Percentiles rank a stretch among this genome's conserved stretches.
Evolutionary conservation across 2,797 vertebrate genomes (phyloP).

Genomic region (Sebastiscus tertius): DNA sequence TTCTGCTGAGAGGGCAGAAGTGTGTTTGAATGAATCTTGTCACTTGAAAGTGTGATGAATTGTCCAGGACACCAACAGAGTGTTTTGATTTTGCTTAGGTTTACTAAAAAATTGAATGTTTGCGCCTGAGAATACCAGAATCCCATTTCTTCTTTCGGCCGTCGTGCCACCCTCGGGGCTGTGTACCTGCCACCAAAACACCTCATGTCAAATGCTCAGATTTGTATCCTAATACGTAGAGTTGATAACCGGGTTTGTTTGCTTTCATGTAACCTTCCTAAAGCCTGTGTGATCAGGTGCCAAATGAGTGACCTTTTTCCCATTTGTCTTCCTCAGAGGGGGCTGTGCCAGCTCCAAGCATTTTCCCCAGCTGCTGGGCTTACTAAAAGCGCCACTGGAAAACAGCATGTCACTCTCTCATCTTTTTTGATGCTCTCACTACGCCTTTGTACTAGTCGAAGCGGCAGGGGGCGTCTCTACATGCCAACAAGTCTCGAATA

Average conservation of each 20-base stretch:
- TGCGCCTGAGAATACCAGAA: neutral
- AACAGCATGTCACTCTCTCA: constrained; percentile 63
- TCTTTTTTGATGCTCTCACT: constrained; percentile 73
- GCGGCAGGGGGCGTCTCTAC: constrained; percentile 53
- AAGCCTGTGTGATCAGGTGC: constrained; percentile 49
- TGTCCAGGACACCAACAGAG: neutral
- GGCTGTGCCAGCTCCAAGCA: constrained; percentile 21
- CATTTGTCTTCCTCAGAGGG: constrained; percentile 47
- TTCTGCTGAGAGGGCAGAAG: constrained; percentile 19
- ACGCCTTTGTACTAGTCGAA: constrained; percentile 63
- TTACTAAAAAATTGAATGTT: neutral
- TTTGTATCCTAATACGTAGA: constrained; percentile 20
- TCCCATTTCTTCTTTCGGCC: neutral
- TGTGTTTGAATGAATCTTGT: constrained; percentile 31
- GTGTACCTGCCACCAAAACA: neutral
- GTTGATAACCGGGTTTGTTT: constrained; percentile 39
- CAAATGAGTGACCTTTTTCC: constrained; percentile 57
- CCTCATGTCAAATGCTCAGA: constrained; percentile 11
- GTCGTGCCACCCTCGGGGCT: neutral
- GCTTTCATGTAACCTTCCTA: constrained; percentile 28
- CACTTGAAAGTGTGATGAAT: constrained; percentile 20
- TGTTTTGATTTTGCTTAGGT: constrained; percentile 16
- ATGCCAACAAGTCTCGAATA: constrained; percentile 70
- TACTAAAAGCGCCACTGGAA: constrained; percentile 61
- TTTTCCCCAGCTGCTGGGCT: constrained; percentile 62